Conservation (phyloP, 2,113 vertebrate species). For the Podarcis raffonei region DNA sequence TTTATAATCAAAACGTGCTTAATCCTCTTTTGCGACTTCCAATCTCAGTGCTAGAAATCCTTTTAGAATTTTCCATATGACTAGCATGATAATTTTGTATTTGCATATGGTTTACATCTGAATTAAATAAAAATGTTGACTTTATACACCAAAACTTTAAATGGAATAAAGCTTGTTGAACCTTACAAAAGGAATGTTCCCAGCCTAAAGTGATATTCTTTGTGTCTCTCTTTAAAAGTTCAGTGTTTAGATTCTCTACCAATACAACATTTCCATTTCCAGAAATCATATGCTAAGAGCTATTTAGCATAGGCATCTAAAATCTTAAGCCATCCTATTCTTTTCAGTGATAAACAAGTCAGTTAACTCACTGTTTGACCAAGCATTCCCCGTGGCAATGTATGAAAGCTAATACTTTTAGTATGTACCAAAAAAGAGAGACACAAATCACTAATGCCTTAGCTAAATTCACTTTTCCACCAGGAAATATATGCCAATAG, state of each 20-base stretch:
- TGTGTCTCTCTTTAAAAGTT: background rate
- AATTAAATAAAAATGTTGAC: conserved; percentile 41
- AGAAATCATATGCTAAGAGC: background rate
- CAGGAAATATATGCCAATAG: background rate
- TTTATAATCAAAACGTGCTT: conserved; percentile 39
- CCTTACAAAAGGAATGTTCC: conserved; percentile 11
- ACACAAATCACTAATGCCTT: background rate
- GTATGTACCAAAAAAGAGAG: background rate
- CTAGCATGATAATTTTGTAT: conserved; percentile 36
- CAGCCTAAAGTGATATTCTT: conserved; percentile 5
- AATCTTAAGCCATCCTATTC: background rate
- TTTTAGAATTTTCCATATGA: conserved; percentile 39
- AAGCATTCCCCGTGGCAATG: background rate
- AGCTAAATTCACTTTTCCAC: background rate
- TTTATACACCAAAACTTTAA: conserved; percentile 33
- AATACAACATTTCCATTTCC: background rate
- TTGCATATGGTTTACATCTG: conserved; percentile 41
- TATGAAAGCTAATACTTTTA: background rate
- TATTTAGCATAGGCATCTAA: background rate
- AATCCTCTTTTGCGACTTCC: conserved; percentile 47
- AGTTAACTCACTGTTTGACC: background rate
- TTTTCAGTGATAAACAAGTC: background rate
- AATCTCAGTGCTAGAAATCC: conserved; percentile 40
- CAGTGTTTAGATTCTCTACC: background rate
- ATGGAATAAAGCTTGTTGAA: conserved; percentile 25